These are phyloP conservation scores for Tupiocoris notatus DNA, from an alignment of 2,888 invertebrate species.

Conservation along the genomic window DNA sequence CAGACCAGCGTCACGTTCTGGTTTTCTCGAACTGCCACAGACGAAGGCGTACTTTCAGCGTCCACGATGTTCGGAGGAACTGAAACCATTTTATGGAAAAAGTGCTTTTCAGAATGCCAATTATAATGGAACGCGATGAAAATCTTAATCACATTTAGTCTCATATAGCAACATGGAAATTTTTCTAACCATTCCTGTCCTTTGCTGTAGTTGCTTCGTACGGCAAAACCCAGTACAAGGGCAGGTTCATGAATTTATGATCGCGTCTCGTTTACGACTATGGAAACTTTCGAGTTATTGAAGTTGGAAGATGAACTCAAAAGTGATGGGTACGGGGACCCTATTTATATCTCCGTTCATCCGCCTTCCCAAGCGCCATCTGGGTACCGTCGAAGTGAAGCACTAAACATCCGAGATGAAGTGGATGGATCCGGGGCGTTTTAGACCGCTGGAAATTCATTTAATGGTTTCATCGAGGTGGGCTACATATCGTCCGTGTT, in stretches of 20 bases:
- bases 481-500: not conserved
- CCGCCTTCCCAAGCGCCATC: not conserved
- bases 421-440: not conserved
- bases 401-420: not conserved
- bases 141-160: no score
- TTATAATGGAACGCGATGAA: no score
- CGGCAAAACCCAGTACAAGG: no score
- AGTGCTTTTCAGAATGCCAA: no score
- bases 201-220: no score
- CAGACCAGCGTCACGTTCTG: conserved; percentile 91
- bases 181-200: no score
- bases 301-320: no score
- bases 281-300: no score
- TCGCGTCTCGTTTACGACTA: no score
- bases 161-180: no score
- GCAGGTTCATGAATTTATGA: no score
- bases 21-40: conserved; percentile 88
- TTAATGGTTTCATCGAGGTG: not conserved
- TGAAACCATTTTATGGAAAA: conserved; percentile 60
- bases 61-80: conserved; percentile 93
- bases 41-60: conserved; percentile 84
- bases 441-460: not conserved
- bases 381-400: not conserved
- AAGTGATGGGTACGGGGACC: not conserved
- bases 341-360: not conserved